Evolutionary conservation across 2,888 invertebrate species (phyloP).

Genomic region (Euplagia quadripunctaria): DNA sequence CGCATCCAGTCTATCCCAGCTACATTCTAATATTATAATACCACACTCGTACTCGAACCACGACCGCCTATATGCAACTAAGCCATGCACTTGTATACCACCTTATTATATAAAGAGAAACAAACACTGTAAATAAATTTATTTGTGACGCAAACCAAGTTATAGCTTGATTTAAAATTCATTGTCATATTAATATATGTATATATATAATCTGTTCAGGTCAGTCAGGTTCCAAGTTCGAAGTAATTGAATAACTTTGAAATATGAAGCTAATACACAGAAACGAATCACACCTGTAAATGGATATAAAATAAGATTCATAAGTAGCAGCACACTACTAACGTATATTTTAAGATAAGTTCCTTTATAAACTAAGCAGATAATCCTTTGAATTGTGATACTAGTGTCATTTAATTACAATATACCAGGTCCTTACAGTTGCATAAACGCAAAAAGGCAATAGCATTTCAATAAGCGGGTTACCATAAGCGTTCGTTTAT

Average conservation of each 20-base stretch:
- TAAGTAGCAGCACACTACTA: no score
- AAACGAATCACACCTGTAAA: not conserved
- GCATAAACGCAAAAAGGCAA: slow-evolving; percentile 51
- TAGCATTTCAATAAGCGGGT: slow-evolving; percentile 48
- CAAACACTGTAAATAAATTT: not conserved
- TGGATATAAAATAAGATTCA: not conserved
- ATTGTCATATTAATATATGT: no score
- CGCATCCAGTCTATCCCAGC: no score
- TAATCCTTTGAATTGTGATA: slow-evolving; percentile 13
- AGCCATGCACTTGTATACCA: no score
- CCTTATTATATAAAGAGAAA: no score
- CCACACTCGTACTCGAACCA: no score
- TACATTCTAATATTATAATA: no score
- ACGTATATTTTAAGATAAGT: not conserved
- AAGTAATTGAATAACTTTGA: not conserved
- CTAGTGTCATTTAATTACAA: slow-evolving; percentile 21
- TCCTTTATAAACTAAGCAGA: slow-evolving; percentile 12
- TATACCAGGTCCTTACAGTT: slow-evolving; percentile 25
- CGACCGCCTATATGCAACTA: no score
- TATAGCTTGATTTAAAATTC: not conserved
- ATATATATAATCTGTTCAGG: no score
- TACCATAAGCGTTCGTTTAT: slow-evolving; percentile 50
- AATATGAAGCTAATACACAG: slow-evolving; percentile 2
- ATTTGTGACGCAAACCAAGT: not conserved
- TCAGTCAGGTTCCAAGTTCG: not conserved